Base-by-base conservation (phyloP, 2,888 invertebrate genomes). In the Operophtera brumata region DNA sequence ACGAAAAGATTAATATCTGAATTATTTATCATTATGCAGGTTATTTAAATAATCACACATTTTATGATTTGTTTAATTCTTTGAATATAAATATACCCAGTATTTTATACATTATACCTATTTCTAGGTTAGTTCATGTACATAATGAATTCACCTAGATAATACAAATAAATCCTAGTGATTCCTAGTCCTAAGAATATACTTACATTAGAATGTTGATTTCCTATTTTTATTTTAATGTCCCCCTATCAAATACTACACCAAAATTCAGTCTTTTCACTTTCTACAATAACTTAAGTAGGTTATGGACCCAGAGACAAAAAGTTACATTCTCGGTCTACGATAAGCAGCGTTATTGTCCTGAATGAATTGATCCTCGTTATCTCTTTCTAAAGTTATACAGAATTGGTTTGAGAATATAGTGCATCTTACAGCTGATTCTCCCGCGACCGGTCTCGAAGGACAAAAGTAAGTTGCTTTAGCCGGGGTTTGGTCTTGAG, bases 341-440 rank as follows among this genome's bases (percentile, higher is more conserved):
- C 90, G 74, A 52, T 71, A 79, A 0, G 82, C 79, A 1, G 75
- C 65, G 7, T 60, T 62, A 32, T 60, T 62, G 34, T 72, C 76
- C 51, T 75, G 69, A 26, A 80, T 57, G 53, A 84, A 88, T 59
- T 88, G 85, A 48, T 88, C 87, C 49, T 79, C 77, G 3, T 77
- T 75, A 35, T 84, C 81, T 59, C 77, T 81, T 56, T 84, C 82
- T 35, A 90, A 68, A 2, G 86, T 84, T 10, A 90, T 73, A 61
- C 90, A 86, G 65, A 86, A 90, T 46, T 86, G 75, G 58, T 86
- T 89, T 1, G 89, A 90, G 61, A 90, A 90, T 34, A 90, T 78
- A 1, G 90, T 90, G 59, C 90, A 90, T 14, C 79, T 74, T 10
- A 84, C 68, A 6, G 70, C 52, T 0, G 67, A 63, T 51, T 84